A percentile compares a stretch with the other conserved stretches of the same genome.
These are phyloP conservation scores for Oxygymnocypris stewartii DNA, from an alignment of 2,113 vertebrate genomes.

Conservation along the genomic window DNA sequence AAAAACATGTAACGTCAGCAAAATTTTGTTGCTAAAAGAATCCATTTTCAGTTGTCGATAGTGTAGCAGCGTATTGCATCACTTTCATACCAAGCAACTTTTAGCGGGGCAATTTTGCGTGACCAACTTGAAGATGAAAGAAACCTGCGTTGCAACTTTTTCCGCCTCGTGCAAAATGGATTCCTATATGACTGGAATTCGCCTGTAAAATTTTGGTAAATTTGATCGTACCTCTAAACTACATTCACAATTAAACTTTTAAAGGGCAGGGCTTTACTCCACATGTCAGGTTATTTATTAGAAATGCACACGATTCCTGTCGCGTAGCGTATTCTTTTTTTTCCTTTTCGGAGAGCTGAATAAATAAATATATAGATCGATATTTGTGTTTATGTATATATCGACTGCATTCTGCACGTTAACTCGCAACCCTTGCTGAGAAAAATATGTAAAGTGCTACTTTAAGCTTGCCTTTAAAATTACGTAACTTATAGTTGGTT, in stretches of 20 bases:
- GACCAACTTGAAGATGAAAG: not conserved
- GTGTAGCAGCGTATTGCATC: not conserved
- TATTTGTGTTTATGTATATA: conserved; percentile 74
- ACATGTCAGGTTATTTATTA: conserved; percentile 54
- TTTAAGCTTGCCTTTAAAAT: conserved; percentile 69
- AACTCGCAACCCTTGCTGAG: conserved; percentile 68
- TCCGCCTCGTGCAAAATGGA: not conserved
- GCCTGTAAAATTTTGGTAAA: not conserved
- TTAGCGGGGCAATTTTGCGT: not conserved
- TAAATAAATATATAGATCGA: conserved; percentile 58
- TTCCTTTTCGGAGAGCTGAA: conserved; percentile 69
- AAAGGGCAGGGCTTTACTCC: conserved; percentile 61
- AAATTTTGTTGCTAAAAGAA: not conserved
- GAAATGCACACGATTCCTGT: conserved; percentile 68
- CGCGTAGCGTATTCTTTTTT: conserved; percentile 74
- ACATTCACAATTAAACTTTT: conserved; percentile 48
- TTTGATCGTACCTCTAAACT: not conserved
- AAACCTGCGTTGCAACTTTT: not conserved
- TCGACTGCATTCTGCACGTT: conserved; percentile 76
- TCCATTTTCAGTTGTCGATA: not conserved
- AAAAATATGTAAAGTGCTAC: conserved; percentile 66
- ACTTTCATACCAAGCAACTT: not conserved
- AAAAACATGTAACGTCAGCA: not conserved
- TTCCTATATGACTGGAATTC: not conserved
- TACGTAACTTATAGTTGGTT: conserved; percentile 58